phyloP scores from a whole-genome alignment of 2,797 vertebrate species.

The Eospalax fontanierii region DNA sequence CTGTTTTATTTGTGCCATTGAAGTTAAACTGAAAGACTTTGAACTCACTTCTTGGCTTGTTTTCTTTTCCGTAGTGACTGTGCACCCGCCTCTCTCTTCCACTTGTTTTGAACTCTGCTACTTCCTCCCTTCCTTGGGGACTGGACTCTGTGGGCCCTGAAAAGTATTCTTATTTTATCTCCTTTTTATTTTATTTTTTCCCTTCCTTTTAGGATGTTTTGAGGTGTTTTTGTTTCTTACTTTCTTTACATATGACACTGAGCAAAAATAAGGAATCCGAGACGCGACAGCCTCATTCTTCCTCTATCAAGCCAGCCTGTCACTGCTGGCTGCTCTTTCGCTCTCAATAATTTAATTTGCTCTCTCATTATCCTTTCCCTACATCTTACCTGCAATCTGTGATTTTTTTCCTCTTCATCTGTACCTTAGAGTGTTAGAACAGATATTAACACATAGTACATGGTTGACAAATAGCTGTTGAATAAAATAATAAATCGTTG shows the following conservation, averaged over 20 bases:
- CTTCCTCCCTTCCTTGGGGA: background rate
- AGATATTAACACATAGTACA: background rate
- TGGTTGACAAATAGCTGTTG: background rate
- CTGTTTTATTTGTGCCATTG: conserved; percentile 24
- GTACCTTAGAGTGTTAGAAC: background rate
- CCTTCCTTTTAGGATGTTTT: background rate
- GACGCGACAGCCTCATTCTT: background rate
- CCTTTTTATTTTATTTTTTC: background rate
- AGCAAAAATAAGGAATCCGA: background rate
- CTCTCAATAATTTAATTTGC: background rate
- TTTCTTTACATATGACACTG: background rate
- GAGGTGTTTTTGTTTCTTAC: background rate
- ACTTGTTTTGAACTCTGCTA: background rate
- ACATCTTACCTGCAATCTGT: background rate
- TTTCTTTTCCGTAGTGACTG: background rate
- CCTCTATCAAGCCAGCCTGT: background rate
- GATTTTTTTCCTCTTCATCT: background rate
- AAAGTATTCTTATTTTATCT: background rate
- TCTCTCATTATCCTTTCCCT: background rate
- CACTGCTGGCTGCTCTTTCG: background rate
- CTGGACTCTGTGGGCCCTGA: background rate
- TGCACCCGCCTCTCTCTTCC: background rate
- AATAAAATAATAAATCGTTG: background rate
- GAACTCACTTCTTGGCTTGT: background rate
- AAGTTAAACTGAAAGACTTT: conserved; percentile 35